Conservation (phyloP, 2,888 invertebrate genomes). For the Andrena bicolor region DNA sequence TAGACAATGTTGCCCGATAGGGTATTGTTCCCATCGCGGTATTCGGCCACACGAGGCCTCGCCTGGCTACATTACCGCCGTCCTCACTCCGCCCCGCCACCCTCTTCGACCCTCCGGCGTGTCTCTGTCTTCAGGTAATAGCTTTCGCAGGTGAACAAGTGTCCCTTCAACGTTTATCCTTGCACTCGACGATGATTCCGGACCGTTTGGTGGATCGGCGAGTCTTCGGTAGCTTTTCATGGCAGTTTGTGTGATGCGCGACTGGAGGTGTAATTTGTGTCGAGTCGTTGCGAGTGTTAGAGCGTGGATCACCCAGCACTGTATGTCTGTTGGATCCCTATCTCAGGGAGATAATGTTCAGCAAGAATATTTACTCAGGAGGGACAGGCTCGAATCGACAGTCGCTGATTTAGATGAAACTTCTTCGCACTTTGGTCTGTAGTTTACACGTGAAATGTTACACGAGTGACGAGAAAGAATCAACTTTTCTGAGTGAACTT, state of each 20-base stretch:
- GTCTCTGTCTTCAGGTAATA: not conserved
- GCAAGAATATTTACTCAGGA: no score
- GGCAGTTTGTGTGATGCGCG: not conserved
- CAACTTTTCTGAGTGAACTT: no score
- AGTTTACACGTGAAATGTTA: no score
- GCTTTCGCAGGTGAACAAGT: conserved; percentile 22
- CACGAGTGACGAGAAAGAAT: no score
- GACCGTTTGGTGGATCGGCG: not conserved
- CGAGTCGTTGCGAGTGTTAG: no score
- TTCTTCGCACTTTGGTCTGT: no score
- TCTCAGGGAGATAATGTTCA: no score
- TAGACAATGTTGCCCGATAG: conserved; percentile 83
- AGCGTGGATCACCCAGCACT: no score
- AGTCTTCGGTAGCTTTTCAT: not conserved
- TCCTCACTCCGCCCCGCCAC: conserved; percentile 15
- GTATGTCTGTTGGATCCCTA: no score
- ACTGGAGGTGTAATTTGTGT: no score
- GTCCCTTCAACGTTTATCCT: not conserved
- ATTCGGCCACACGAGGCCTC: conserved; percentile 71
- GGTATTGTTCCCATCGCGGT: conserved; percentile 81
- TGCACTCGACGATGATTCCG: not conserved
- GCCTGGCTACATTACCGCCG: conserved; percentile 58
- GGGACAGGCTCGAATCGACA: no score
- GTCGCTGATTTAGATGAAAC: no score
- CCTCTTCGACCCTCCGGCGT: conserved; percentile 3